Conservation (phyloP, 1,140 invertebrate species). For the Heliothis subflexa region DNA sequence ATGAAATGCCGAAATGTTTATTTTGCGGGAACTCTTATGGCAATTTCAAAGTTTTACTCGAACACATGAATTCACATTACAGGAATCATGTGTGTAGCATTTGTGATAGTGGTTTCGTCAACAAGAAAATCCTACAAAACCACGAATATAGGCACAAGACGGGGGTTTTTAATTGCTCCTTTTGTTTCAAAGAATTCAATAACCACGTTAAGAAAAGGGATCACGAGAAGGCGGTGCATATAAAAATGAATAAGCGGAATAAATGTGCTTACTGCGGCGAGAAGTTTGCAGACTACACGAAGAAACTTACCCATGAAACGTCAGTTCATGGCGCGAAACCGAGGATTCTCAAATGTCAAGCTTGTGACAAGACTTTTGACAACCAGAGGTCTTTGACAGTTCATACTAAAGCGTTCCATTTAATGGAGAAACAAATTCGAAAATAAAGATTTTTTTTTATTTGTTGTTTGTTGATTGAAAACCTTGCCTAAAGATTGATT, state of each 20-base stretch:
- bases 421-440: constrained; percentile 55
- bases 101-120: constrained; percentile 69
- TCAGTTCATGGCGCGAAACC: constrained; percentile 66
- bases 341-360: constrained; percentile 64
- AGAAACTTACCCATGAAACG: constrained; percentile 71
- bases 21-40: constrained; percentile 65
- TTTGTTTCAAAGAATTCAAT: constrained; percentile 70
- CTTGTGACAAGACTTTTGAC: constrained; percentile 69
- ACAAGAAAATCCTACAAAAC: constrained; percentile 59
- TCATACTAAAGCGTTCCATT: constrained; percentile 67
- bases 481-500: too few species aligned
- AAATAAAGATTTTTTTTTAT: constrained; percentile 3
- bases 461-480: not conserved
- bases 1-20: constrained; percentile 54
- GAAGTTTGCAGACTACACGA: constrained; percentile 70
- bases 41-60: constrained; percentile 71
- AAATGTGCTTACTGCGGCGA: constrained; percentile 76
- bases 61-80: constrained; percentile 76
- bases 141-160: constrained; percentile 72
- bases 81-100: constrained; percentile 66
- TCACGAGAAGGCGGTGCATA: constrained; percentile 70
- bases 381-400: constrained; percentile 69
- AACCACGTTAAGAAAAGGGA: constrained; percentile 64
- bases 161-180: constrained; percentile 63
- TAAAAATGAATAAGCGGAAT: constrained; percentile 61